These are phyloP conservation scores for Physocephala rufipes DNA, from an alignment of 2,888 invertebrate genomes.

Conservation along the genomic window DNA sequence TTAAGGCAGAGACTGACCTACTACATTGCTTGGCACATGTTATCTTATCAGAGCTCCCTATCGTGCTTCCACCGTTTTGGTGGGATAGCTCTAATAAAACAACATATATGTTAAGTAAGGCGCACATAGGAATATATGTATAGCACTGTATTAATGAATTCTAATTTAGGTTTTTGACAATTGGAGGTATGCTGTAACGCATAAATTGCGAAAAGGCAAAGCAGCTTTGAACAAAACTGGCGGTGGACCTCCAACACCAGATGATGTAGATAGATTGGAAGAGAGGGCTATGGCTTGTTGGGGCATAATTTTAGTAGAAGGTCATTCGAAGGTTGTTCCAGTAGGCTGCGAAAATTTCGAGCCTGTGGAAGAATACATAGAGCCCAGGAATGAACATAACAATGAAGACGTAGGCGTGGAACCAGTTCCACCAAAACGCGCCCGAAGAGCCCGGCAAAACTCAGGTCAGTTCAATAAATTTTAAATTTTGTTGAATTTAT, in stretches of 20 bases:
- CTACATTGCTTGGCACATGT: no score
- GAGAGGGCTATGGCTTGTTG: slow-evolving; percentile 3
- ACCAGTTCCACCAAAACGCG: not conserved
- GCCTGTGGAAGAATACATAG: no score
- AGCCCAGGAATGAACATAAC: no score
- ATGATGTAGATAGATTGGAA: not conserved
- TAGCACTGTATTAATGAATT: no score
- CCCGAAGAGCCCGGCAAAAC: not conserved
- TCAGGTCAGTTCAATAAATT: not conserved
- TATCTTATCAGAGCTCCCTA: no score
- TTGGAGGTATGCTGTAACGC: not conserved
- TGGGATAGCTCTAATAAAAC: no score
- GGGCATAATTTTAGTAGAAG: not conserved
- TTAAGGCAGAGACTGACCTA: no score
- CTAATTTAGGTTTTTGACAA: not conserved
- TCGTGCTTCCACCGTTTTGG: no score
- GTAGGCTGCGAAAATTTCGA: not conserved
- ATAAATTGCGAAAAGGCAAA: not conserved
- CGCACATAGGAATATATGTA: no score
- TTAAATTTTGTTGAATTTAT: not conserved
- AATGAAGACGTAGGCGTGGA: no score
- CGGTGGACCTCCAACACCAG: not conserved
- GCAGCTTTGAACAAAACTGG: not conserved
- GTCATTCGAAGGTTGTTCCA: not conserved
- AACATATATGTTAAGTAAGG: no score